Evolutionary conservation across 2,888 invertebrate genomes (phyloP).

Genomic region (Cheilosia vernalis): DNA sequence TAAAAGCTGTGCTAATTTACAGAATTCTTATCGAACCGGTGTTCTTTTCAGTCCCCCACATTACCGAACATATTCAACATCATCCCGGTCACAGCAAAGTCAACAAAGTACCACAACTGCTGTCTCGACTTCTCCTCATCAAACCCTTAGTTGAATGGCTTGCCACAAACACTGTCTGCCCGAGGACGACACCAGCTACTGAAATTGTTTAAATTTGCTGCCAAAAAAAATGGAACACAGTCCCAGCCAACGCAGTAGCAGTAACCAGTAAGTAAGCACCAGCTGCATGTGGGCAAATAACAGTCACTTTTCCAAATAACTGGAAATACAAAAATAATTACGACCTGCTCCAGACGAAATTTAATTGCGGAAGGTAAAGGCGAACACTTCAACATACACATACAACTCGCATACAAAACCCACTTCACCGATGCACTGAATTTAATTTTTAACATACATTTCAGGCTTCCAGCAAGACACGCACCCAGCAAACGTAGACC

Average conservation of each 20-base stretch:
- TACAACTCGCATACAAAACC: neutral
- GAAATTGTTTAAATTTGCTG: too few species aligned
- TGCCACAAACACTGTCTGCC: too few species aligned
- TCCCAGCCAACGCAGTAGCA: neutral
- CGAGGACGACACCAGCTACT: too few species aligned
- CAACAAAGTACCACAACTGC: too few species aligned
- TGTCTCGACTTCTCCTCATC: too few species aligned
- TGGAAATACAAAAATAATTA: constrained; percentile 68
- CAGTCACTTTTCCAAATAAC: constrained; percentile 56
- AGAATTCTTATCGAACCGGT: too few species aligned
- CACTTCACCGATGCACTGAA: constrained; percentile 23
- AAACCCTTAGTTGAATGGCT: too few species aligned
- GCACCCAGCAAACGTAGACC: constrained; percentile 37
- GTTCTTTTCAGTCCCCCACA: too few species aligned
- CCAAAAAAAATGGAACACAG: neutral
- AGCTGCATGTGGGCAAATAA: constrained; percentile 66
- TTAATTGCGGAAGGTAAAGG: constrained; percentile 74
- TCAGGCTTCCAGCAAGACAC: constrained; percentile 62
- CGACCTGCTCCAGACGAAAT: constrained; percentile 72
- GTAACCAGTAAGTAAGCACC: constrained; percentile 21
- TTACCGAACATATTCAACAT: too few species aligned
- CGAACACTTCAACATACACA: constrained; percentile 9
- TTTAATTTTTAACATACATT: constrained; percentile 67
- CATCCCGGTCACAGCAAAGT: too few species aligned
- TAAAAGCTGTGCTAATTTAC: too few species aligned